A percentile compares a stretch with the other conserved stretches of the same genome.
These are phyloP conservation scores for Melanostoma scalare DNA, from an alignment of 2,888 invertebrate genomes.

Conservation along the genomic window DNA sequence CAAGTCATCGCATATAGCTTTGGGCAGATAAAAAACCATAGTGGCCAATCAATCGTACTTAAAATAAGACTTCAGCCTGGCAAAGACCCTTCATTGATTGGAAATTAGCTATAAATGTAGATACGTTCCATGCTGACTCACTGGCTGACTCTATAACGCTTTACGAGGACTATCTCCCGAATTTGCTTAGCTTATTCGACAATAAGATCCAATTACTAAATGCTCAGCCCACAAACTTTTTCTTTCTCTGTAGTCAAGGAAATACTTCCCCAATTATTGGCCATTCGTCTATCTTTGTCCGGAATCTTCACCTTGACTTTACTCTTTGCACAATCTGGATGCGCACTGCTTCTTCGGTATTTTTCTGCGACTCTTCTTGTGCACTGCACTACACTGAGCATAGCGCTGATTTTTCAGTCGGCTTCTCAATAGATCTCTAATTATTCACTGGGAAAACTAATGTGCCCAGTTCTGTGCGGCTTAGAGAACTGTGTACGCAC, in stretches of 20 bases:
- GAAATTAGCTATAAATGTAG: too few relatives aligned
- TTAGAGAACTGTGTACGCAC: conserved; percentile 30
- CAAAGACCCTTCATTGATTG: too few relatives aligned
- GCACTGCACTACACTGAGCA: conserved; percentile 42
- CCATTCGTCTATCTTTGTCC: conserved; percentile 66
- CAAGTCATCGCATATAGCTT: too few relatives aligned
- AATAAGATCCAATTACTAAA: background rate
- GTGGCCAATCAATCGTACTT: too few relatives aligned
- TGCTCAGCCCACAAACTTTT: background rate
- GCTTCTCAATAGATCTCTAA: conserved; percentile 67
- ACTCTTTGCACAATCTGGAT: conserved; percentile 1
- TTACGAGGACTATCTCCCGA: too few relatives aligned
- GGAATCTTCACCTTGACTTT: conserved; percentile 69
- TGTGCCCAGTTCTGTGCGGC: conserved; percentile 59
- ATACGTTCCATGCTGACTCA: too few relatives aligned
- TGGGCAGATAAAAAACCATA: too few relatives aligned
- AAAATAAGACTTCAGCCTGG: too few relatives aligned
- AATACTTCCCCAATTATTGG: conserved; percentile 68
- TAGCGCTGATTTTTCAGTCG: conserved; percentile 63
- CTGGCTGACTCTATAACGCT: too few relatives aligned
- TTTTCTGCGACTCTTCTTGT: conserved; percentile 9
- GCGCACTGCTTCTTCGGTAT: conserved; percentile 2
- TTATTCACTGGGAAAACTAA: conserved; percentile 69
- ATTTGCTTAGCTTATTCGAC: too few relatives aligned
- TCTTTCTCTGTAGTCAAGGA: conserved; percentile 14